Percentiles rank a stretch among this genome's conserved stretches.
These are phyloP conservation scores for Podocnemis expansa DNA, from an alignment of 2,113 vertebrate species.

Conservation along the genomic window DNA sequence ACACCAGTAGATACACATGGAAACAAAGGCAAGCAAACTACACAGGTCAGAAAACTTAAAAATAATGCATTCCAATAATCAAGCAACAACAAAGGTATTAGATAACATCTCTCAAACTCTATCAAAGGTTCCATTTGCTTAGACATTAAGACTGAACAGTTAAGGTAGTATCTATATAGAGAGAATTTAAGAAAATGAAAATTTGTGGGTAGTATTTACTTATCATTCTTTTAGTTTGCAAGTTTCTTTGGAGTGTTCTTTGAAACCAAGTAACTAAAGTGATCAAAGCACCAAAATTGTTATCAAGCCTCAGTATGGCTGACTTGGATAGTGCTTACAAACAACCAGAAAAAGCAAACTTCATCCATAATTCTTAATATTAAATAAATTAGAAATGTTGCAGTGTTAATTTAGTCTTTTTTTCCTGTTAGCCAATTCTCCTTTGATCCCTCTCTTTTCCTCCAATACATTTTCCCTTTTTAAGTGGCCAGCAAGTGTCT, in stretches of 20 bases:
- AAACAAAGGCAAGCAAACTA: background rate
- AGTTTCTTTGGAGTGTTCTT: background rate
- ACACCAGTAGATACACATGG: background rate
- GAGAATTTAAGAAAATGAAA: background rate
- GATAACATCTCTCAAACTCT: background rate
- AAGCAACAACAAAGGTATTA: background rate
- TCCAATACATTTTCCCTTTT: background rate
- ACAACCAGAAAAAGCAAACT: background rate
- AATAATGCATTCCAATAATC: background rate
- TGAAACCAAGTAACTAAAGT: background rate
- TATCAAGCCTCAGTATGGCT: background rate
- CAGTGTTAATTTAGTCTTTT: background rate
- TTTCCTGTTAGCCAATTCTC: background rate
- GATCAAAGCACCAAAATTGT: background rate
- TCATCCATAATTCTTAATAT: background rate
- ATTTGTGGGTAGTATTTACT: background rate
- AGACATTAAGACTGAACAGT: background rate
- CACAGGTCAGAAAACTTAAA: constrained; percentile 21
- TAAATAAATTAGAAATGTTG: background rate
- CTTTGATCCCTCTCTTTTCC: background rate
- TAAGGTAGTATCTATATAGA: background rate
- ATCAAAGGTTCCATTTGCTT: background rate
- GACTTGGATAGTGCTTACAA: background rate
- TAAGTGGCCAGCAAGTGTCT: background rate
- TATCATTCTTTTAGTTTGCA: background rate